These are phyloP conservation scores for Rhagoletis zephyria DNA, from an alignment of 1,140 invertebrate genomes.

Conservation along the genomic window DNA sequence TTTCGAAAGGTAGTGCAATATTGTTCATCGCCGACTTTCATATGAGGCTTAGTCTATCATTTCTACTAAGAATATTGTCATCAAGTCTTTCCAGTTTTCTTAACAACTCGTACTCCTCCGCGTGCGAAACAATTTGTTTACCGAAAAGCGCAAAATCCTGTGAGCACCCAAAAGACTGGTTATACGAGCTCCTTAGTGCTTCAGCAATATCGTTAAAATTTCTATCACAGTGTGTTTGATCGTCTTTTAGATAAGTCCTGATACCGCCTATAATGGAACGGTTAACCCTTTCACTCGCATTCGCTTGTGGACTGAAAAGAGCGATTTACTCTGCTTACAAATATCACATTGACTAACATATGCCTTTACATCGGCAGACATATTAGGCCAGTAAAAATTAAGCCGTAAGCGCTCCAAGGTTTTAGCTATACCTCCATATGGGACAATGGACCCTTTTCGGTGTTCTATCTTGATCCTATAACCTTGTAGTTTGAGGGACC, in stretches of 20 bases:
- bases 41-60: constrained; percentile 10
- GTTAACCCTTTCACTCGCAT: too few species aligned
- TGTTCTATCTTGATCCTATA: not conserved
- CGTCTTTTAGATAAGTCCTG: not conserved
- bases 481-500: not conserved
- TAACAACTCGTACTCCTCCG: constrained; percentile 6
- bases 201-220: not conserved
- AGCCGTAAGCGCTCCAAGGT: not conserved
- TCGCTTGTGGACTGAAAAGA: too few species aligned
- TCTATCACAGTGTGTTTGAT: not conserved
- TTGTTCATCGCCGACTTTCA: not conserved
- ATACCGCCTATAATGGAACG: not conserved
- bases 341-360: not conserved
- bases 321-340: not conserved
- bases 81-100: constrained; percentile 16
- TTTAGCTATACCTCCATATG: not conserved
- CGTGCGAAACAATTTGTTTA: not conserved
- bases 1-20: not conserved
- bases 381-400: too few species aligned
- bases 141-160: not conserved
- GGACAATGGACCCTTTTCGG: not conserved
- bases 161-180: not conserved
- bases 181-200: too few species aligned
- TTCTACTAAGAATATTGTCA: not conserved
- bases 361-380: too few species aligned